Base-by-base conservation (phyloP, 2,888 invertebrate genomes). In the Philhelius pedissequus region DNA sequence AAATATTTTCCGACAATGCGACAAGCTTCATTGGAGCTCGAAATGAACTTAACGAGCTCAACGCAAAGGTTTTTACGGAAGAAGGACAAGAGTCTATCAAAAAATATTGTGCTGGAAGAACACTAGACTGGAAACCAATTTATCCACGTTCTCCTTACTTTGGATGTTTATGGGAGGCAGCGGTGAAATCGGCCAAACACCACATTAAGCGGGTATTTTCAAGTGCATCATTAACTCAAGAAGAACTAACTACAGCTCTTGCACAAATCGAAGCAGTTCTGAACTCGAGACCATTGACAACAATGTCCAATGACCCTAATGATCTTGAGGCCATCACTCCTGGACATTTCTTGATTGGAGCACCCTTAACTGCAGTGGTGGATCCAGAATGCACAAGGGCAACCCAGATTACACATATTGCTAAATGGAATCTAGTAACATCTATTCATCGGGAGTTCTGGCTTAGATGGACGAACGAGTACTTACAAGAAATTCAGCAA, bases 391-490 rank as follows among this genome's bases (percentile, higher is more conserved):
- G 32, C 18, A 9, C 32, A 11, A 4, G 18, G 3, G 56, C 32
- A 56, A 9, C 15, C 0, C 8, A n/a, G 4, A 30, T 38, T 3
- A 50, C 66, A 5, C 50, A 52, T 20, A 15, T 52, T 11, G 25
- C 35, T 25, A 22, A 15, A 66, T 52, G 25, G 52, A 66, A 66
- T 13, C 50, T 66, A 35, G 48, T 48, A 32, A 64, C 45, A 20
- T 62, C 62, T 2, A 62, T 62, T 13, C 62, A 62, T 15, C 32
- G n/a, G 22, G 35, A 64, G 7, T 64, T 64, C 32, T 48, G 32
- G 35, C 45, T 48, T 2, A 32, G 64, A 30, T 62, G 30, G 30
- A 13, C 11, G 6, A 13, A 38, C 4, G 62, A 45, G 20, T 62
- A n/a, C n/a, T n/a, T n/a, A 15, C 62, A 62, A 32, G 9, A 32